Evolutionary conservation across 2,888 invertebrate species (phyloP), one percentile per base, ranked within the genome.

Genomic region (Strigamia maritima): DNA sequence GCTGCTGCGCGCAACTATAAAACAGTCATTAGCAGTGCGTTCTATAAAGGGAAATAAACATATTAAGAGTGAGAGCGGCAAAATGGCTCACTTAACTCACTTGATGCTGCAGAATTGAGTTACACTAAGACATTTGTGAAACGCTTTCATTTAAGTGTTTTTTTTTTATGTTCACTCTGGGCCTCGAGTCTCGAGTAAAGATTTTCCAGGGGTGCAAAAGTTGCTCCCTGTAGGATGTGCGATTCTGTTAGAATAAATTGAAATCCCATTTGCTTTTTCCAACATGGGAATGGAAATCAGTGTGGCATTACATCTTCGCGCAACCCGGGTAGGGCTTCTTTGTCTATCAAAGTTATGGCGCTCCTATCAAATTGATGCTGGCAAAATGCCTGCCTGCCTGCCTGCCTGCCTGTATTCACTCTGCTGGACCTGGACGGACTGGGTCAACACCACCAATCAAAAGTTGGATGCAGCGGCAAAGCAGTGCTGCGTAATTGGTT

Each of bases 381-480:
- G 60, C 60, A 65, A 65, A 65, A 65, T 65, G 60, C 60, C 60
- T 65, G 7, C 38, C n/a, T n/a, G n/a, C n/a, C n/a, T 7, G 35
- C 3, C 35, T 35, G 35, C 8, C 10, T 35, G 35, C 3, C 6
- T 35, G 38, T 6, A 6, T 38, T 38, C 10, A 38, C 7, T 38
- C 38, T 6, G 38, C 38, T 10, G 38, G 38, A 38, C 38, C 38
- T n/a, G n/a, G n/a, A n/a, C n/a, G 35, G 49, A 49, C 49, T 16
- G 19, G 60, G 60, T 65, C 60, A 24, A 65, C 19, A n/a, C 60
- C 60, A 6, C 60, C 22, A 24, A 24, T 24, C 22, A 65, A 65
- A 22, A n/a, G 8, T 65, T 24, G 19, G 60, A 65, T 22, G 60
- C 22, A 12, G 24, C 7, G 60, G 24, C 24, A 7, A 65, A 1